Evolutionary conservation across 2,888 invertebrate species (phyloP).

Genomic region (Noctua janthe): DNA sequence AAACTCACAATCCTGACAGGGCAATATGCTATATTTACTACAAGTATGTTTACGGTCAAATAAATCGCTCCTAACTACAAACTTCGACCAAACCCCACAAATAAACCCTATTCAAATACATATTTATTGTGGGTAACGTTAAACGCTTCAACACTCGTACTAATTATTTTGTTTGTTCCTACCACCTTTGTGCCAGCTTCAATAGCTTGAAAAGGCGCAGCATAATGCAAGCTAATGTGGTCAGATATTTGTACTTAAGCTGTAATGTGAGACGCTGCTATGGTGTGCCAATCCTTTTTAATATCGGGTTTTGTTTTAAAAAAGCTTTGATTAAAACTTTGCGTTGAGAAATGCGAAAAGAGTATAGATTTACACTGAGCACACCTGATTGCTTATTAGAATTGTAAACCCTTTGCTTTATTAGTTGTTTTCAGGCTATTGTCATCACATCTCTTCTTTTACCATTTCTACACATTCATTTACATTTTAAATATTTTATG

Average conservation of each 20-base stretch:
- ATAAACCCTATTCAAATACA: slow-evolving; percentile 77
- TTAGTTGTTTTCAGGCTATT: no score
- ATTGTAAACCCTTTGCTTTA: background rate
- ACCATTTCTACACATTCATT: no score
- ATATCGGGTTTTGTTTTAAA: slow-evolving; percentile 39
- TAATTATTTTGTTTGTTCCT: slow-evolving; percentile 83
- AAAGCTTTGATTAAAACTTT: slow-evolving; percentile 20
- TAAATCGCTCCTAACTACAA: slow-evolving; percentile 5
- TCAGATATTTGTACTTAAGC: slow-evolving; percentile 70
- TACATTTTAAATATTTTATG: background rate
- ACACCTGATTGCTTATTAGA: slow-evolving; percentile 36
- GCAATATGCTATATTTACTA: no score
- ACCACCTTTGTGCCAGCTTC: slow-evolving; percentile 50
- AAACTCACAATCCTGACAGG: no score
- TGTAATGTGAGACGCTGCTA: slow-evolving; percentile 66
- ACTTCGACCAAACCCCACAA: slow-evolving; percentile 38
- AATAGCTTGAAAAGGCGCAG: slow-evolving; percentile 62
- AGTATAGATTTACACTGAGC: background rate
- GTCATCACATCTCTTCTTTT: no score
- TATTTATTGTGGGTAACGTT: slow-evolving; percentile 78
- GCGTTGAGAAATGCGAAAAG: slow-evolving; percentile 22
- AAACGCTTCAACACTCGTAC: slow-evolving; percentile 85
- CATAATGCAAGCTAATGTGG: slow-evolving; percentile 80
- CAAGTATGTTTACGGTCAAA: background rate
- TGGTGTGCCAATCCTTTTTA: slow-evolving; percentile 43